Percentiles rank a stretch among this genome's conserved stretches.
Conservation (phyloP, 2,888 invertebrate genomes). For the Stenotaenia linearis region DNA sequence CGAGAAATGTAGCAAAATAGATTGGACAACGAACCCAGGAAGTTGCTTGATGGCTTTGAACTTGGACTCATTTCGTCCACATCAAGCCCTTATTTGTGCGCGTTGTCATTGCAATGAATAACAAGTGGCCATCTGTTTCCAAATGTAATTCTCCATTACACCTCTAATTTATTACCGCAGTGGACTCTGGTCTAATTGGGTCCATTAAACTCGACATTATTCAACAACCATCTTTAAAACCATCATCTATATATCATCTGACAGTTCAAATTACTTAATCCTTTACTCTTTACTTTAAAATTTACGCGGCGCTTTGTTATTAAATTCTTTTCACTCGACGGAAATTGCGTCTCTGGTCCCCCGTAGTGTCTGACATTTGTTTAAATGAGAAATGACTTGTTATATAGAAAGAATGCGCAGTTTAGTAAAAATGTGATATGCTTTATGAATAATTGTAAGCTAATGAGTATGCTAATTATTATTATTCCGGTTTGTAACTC, state of each 20-base stretch:
- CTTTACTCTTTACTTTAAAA: background rate
- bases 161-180: background rate
- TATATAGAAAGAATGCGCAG: background rate
- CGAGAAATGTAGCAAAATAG: background rate
- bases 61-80: background rate
- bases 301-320: too few relatives aligned
- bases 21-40: background rate
- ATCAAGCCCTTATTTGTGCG: background rate
- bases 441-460: background rate
- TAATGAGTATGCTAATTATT: background rate
- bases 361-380: too few relatives aligned
- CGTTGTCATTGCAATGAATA: constrained; percentile 14
- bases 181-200: background rate
- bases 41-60: background rate
- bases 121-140: constrained; percentile 23
- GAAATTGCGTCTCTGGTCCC: background rate
- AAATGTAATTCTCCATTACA: background rate
- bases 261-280: background rate
- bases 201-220: constrained; percentile 7
- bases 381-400: background rate
- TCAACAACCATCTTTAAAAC: background rate
- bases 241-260: background rate
- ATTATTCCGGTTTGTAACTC: too few relatives aligned
- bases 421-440: background rate
- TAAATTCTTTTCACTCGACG: background rate